These are phyloP conservation scores for Agrochola litura DNA, from an alignment of 2,888 invertebrate species.

Conservation along the genomic window DNA sequence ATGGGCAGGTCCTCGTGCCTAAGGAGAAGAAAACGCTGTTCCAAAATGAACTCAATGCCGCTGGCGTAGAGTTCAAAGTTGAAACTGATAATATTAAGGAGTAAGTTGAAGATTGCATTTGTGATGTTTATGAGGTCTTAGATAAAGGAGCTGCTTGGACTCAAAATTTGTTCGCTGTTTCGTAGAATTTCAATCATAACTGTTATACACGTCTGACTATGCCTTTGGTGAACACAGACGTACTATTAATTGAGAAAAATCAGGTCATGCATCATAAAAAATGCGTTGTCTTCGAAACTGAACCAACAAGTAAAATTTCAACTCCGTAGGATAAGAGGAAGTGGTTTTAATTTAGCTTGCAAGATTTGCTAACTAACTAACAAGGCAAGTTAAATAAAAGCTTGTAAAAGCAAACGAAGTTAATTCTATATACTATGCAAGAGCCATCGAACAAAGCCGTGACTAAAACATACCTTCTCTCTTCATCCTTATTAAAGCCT, in stretches of 20 bases:
- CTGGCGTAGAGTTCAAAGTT: constrained; percentile 73
- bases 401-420: neutral
- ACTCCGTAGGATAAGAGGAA: no score
- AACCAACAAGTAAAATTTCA: no score
- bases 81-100: constrained; percentile 80
- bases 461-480: neutral
- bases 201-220: neutral
- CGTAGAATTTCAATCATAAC: neutral
- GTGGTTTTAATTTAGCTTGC: no score
- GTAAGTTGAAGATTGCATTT: constrained; percentile 71
- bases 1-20: constrained; percentile 76
- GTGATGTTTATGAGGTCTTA: neutral
- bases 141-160: neutral
- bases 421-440: neutral
- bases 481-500: neutral
- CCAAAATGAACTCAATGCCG: constrained; percentile 72
- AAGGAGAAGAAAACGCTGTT: constrained; percentile 71
- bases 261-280: no score
- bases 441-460: neutral
- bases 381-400: no score
- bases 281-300: no score
- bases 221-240: neutral
- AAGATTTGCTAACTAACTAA: no score
- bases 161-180: neutral
- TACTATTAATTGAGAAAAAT: neutral